phyloP scores from a whole-genome alignment of 2,888 invertebrate species.

The Zygothrica quintamaculata region DNA sequence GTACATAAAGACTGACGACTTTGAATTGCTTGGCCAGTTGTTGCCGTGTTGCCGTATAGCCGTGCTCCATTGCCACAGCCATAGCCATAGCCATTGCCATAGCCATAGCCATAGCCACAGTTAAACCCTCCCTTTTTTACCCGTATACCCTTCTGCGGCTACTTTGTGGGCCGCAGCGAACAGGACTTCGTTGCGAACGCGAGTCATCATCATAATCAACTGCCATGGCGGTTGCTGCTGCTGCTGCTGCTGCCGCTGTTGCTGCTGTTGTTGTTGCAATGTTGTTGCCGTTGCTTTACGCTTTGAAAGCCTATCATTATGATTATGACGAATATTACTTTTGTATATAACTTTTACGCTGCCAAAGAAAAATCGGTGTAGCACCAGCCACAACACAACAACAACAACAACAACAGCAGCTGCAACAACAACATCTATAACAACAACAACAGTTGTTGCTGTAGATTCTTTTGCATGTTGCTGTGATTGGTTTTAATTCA shows the following conservation, averaged over 20 bases:
- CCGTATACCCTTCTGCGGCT: slow-evolving; percentile 41
- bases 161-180: slow-evolving; percentile 52
- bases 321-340: slow-evolving; percentile 84
- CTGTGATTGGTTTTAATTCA: slow-evolving; percentile 80
- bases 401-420: slow-evolving; percentile 36
- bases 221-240: slow-evolving; percentile 72
- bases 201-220: slow-evolving; percentile 80
- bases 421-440: slow-evolving; percentile 33
- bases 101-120: neutral
- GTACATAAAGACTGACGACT: slow-evolving; percentile 77
- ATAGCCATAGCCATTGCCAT: neutral
- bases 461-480: slow-evolving; percentile 76
- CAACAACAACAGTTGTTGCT: slow-evolving; percentile 29
- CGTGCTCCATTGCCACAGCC: slow-evolving; percentile 22
- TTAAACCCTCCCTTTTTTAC: neutral
- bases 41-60: slow-evolving; percentile 21
- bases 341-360: slow-evolving; percentile 77
- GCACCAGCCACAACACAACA: slow-evolving; percentile 35
- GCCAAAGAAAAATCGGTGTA: slow-evolving; percentile 65
- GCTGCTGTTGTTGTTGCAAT: slow-evolving; percentile 41
- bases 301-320: slow-evolving; percentile 83
- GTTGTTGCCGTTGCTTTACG: slow-evolving; percentile 63
- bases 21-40: slow-evolving; percentile 61
- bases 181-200: slow-evolving; percentile 53
- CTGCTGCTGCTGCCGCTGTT: slow-evolving; percentile 40